These are phyloP conservation scores for Bubo bubo DNA, from an alignment of 2,113 vertebrate genomes.

Conservation along the genomic window DNA sequence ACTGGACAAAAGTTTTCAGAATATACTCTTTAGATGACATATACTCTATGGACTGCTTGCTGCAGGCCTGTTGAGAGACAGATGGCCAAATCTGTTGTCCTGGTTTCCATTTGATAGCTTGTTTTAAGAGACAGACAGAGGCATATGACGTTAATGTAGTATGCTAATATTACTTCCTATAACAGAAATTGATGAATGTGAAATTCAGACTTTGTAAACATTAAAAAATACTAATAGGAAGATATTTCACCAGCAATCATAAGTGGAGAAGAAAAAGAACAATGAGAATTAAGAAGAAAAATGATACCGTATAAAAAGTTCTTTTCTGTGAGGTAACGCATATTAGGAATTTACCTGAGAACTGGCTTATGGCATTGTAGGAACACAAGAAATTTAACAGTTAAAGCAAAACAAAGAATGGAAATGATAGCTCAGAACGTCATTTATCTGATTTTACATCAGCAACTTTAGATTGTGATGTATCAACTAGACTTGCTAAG, in stretches of 20 bases:
- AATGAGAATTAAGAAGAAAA: neutral
- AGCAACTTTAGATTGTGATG: neutral
- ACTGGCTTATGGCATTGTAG: neutral
- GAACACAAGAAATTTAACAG: neutral
- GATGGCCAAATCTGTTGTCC: neutral
- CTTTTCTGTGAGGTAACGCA: neutral
- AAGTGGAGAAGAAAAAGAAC: neutral
- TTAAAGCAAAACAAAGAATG: neutral
- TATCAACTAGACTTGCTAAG: neutral
- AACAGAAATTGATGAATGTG: neutral
- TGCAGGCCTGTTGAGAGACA: neutral
- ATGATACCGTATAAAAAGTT: neutral
- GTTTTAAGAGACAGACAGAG: neutral
- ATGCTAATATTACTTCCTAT: neutral
- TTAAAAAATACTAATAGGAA: neutral
- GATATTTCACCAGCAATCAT: neutral
- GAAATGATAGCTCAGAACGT: neutral
- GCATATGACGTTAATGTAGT: neutral
- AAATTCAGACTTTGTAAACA: neutral
- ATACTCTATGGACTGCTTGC: neutral
- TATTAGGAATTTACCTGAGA: neutral
- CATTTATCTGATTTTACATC: neutral
- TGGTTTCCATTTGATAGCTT: neutral
- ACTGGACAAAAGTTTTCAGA: neutral
- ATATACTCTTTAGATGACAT: neutral